These are phyloP conservation scores for Enteromius unitaeniatus DNA, from an alignment of 2,797 vertebrate species.

Conservation along the genomic window DNA sequence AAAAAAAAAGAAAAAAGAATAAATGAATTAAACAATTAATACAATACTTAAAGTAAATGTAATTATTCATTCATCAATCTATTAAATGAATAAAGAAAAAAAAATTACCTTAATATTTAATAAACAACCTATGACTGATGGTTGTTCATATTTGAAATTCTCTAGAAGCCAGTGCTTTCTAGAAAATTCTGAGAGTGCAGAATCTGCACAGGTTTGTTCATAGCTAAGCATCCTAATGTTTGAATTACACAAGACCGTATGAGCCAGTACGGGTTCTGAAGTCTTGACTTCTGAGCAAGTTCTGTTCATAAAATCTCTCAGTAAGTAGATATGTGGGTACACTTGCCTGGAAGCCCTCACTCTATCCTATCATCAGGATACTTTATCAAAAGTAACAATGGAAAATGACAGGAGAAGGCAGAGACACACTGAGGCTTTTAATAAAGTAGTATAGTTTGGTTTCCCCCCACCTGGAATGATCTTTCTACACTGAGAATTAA, in stretches of 20 bases:
- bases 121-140: too few relatives aligned
- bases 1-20: background rate
- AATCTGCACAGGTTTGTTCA: conserved; percentile 3
- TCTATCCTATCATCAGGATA: conserved; percentile 24
- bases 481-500: conserved; percentile 36
- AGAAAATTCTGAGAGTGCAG: background rate
- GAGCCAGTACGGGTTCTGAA: conserved; percentile 37
- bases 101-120: too few relatives aligned
- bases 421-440: conserved; percentile 45
- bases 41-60: background rate
- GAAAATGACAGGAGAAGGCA: conserved; percentile 18
- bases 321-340: conserved; percentile 1
- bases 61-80: background rate
- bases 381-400: conserved; percentile 30
- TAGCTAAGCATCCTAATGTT: conserved; percentile 4
- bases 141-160: background rate
- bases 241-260: background rate
- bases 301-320: conserved; percentile 10
- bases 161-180: background rate
- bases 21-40: too few relatives aligned
- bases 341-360: conserved; percentile 32
- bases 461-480: conserved; percentile 47
- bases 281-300: conserved; percentile 35
- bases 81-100: too few relatives aligned
- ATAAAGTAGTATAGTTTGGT: conserved; percentile 50